Evolutionary conservation across 1,140 invertebrate species (phyloP).

Genomic region (Rhagoletis zephyria): DNA sequence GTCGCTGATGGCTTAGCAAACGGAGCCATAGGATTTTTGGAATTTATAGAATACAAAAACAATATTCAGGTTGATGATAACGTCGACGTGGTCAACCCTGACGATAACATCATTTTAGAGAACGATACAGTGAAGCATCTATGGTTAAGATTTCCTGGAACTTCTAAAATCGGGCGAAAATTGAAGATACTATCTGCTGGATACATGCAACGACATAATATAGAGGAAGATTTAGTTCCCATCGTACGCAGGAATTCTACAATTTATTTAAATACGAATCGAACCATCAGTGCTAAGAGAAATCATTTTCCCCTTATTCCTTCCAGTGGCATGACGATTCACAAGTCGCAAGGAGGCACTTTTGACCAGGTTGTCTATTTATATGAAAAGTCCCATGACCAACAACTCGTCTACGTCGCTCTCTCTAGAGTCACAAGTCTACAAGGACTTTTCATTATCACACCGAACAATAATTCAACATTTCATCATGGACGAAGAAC

Average conservation of each 20-base stretch:
- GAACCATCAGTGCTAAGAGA: constrained; percentile 56
- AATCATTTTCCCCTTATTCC: constrained; percentile 72
- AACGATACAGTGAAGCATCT: background rate
- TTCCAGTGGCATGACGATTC: constrained; percentile 75
- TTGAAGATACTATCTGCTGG: background rate
- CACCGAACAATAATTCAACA: constrained; percentile 8
- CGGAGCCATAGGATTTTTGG: background rate
- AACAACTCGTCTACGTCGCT: constrained; percentile 46
- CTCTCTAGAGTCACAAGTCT: constrained; percentile 30
- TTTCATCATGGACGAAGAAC: background rate
- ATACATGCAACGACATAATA: too few relatives aligned
- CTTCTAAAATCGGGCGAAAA: background rate
- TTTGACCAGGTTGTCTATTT: constrained; percentile 58
- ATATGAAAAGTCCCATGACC: background rate
- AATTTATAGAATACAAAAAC: background rate
- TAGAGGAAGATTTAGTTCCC: background rate
- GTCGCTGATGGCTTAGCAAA: constrained; percentile 20
- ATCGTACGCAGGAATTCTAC: background rate
- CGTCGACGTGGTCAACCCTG: too few relatives aligned
- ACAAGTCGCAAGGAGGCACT: constrained; percentile 72
- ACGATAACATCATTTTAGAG: too few relatives aligned
- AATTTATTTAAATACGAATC: constrained; percentile 19
- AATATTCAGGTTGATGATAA: background rate
- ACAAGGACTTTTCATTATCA: constrained; percentile 9
- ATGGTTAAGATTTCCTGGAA: background rate